Evolutionary conservation across 2,113 vertebrate genomes (phyloP), one percentile per base, ranked within the genome.

Genomic region (Monopterus albus): DNA sequence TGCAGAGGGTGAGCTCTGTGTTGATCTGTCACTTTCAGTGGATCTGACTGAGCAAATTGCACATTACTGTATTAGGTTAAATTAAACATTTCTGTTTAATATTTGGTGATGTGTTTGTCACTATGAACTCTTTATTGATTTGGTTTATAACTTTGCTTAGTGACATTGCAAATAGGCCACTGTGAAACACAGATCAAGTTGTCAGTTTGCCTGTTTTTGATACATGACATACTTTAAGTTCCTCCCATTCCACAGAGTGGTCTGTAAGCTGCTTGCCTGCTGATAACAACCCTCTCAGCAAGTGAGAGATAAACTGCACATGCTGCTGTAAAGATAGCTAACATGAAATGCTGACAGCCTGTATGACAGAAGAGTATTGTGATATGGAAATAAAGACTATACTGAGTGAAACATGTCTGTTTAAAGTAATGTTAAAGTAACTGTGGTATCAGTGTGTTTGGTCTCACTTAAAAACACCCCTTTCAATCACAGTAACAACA

Each of bases 211-310:
- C 43, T 58, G 15, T 25, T 71, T 78, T 51, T 73, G 39, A 72
- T 56, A 18, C 13, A 49, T 72, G 43, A 55, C 59, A 70, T 49
- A 58, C 38, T 50, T 17, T 40, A 12, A 63, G 59, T 75, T 75
- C 74, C 75, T 62, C 23, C 74, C 63, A 65, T 78, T 71, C 42
- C 49, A 47, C 51, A 58, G 26, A 49, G 61, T 65, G 18, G 52
- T 23, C 43, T 62, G 71, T 67, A 47, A 81, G 78, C 68, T 72
- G 78, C 80, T 77, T 72, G 45, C 71, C 63, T 66, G 43, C 71
- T 70, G 79, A 87, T 88, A 80, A 81, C 77, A 61, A 56, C 47
- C 63, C 23, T 2, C 38, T 58, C 61, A 60, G 60, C 38, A 38
- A 67, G 35, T 2, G 10, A 55, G 45, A 80, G 75, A 86, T 82